Evolutionary conservation across 2,797 vertebrate genomes (phyloP), one percentile per base, ranked within the genome.

Genomic region (Neosilurus hyrtlii): DNA sequence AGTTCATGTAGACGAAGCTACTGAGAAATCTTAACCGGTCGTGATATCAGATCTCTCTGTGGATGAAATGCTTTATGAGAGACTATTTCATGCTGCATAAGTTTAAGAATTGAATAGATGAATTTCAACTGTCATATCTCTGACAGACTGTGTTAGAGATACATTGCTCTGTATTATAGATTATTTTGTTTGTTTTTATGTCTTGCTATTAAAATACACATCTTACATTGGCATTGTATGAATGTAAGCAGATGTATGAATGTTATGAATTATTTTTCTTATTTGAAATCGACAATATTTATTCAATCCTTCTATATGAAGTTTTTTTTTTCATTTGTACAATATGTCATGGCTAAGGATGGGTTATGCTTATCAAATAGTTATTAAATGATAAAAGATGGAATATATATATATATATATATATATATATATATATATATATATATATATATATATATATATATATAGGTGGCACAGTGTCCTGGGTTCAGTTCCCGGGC

Each of bases 21-120:
- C n/a, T 72, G 51, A 72, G n/a, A 15, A 52, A 12, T 37, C 35
- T 75, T 56, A 85, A 85, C 11, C 61, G 49, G 75, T 82, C 54
- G 49, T 26, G 65, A n/a, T 16, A 85, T 80, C 70, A 43, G 24
- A 61, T 37, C 43, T 73, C 57, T 4, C 49, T 82, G 49, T 14
- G 49, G 51, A 43, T 37, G 66, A 66, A 66, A 68, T 68, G 1
- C 26, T 15, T 3, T 14, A 49, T 70, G 67, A 24, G 68, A 52
- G 68, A 15, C 4, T 9, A n/a, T 49, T 43, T n/a, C 67, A 70
- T 52, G 22, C 49, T 71, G 49, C 22, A 71, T 16, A 72, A 72
- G 49, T 22, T 71, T 71, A 15, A 71, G 24, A 72, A 24, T 24
- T 5, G 4, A 26, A 70, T n/a, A 22, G 12, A 12, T 6, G 0